Base-by-base conservation (phyloP, 2,888 invertebrate genomes). In the Rhorus exstirpatorius region DNA sequence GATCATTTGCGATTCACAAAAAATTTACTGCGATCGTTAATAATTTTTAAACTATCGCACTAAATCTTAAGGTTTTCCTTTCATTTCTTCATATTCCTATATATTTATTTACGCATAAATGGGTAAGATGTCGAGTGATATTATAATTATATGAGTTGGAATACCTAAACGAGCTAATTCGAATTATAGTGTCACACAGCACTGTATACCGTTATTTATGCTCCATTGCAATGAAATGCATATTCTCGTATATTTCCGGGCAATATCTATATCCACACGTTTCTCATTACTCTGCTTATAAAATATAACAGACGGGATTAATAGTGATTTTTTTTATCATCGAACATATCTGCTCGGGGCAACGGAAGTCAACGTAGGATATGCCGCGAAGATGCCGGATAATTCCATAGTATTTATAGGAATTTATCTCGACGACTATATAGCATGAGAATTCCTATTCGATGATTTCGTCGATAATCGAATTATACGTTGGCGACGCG, bases 111-210 rank as follows among this genome's bases (percentile, higher is more conserved):
- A 24, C 14, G 24, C 41, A 19, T 38, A 61, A 61, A 41, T 12
- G 61, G 61, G 38, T 12, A 61, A 72, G 67, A 79, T 72, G 61
- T 21, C 14, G 3, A 46, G 60, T 53, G 65, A 67, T 83, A 67
- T 51, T 49, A 67, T 74, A 51, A 79, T 79, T 72, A 72, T 65
- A 79, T 60, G 60, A n/a, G 17, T 49, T 41, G 58, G 51, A 49
- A 49, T 44, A 26, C n/a, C 60, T 77, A 60, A 41, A 55, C 74
- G 61, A 71, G 74, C 67, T 76, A 80, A 83, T 80, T 79, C 72
- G 79, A 83, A 83, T 79, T n/a, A n/a, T 79, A 75, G 70, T 76
- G 79, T 70, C 67, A 60, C 61, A 53, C 63, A n/a, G n/a, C n/a
- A n/a, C n/a, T n/a, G n/a, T 68, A 12, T 44, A 38, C 19, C 55